Evolutionary conservation across 1,140 invertebrate genomes (phyloP).

Genomic region (Phthorimaea operculella): DNA sequence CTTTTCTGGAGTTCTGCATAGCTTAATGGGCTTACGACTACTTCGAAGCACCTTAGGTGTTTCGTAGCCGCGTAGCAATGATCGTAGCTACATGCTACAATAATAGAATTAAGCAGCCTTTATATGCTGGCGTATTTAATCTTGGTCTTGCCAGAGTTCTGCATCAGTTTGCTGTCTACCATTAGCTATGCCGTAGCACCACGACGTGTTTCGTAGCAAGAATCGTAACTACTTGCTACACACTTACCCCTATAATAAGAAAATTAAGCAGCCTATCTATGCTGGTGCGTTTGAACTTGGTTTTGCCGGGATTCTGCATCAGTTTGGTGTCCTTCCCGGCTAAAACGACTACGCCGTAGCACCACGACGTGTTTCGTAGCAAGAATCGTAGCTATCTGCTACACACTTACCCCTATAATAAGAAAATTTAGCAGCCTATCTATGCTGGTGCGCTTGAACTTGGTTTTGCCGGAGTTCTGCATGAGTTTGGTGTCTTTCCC

Average conservation of each 20-base stretch:
- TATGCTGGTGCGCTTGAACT: slow-evolving; percentile 98
- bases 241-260: slow-evolving; percentile 94
- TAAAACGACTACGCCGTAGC: slow-evolving; percentile 97
- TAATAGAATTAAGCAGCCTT: slow-evolving; percentile 96
- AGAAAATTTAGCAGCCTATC: slow-evolving; percentile 98
- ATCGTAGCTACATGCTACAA: slow-evolving; percentile 78
- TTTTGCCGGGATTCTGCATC: slow-evolving; percentile 99
- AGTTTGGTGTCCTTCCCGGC: slow-evolving; percentile 99
- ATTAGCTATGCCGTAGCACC: slow-evolving; percentile 98
- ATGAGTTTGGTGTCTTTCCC: slow-evolving; percentile 99
- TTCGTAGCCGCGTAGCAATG: no score
- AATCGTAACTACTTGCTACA: slow-evolving; percentile 81
- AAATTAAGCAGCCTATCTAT: slow-evolving; percentile 98
- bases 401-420: slow-evolving; percentile 90
- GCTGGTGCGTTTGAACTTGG: slow-evolving; percentile 98
- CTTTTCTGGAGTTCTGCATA: slow-evolving; percentile 99
- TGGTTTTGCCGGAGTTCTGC: slow-evolving; percentile 99
- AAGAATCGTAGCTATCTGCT: slow-evolving; percentile 81
- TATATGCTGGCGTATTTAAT: slow-evolving; percentile 99
- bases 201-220: slow-evolving; percentile 92
- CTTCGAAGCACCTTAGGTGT: slow-evolving; percentile 97
- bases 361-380: slow-evolving; percentile 96
- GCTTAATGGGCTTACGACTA: slow-evolving; percentile 99
- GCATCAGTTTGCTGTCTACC: slow-evolving; percentile 99
- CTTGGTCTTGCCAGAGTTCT: slow-evolving; percentile 99